These are phyloP conservation scores for Channa striata DNA, from an alignment of 2,797 vertebrate species.

Conservation along the genomic window DNA sequence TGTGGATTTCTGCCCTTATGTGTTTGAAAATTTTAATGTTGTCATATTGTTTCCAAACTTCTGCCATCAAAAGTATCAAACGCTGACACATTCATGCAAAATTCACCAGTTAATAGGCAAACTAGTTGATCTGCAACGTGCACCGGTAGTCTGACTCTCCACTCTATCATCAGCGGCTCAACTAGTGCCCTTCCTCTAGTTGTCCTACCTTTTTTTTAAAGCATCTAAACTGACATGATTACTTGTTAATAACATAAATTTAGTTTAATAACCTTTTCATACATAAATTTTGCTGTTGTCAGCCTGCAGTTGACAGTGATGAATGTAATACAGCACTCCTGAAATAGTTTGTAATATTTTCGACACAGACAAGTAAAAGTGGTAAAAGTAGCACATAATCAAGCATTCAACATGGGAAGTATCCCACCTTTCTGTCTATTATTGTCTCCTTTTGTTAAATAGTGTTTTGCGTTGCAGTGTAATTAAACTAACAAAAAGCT, in stretches of 20 bases:
- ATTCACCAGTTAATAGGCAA: constrained; percentile 26
- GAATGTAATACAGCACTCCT: constrained; percentile 34
- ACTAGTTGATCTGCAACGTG: constrained; percentile 44
- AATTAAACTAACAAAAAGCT: not conserved
- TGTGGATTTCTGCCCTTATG: no score
- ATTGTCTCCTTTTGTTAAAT: not conserved
- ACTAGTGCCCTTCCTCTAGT: not conserved
- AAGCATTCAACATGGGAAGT: not conserved
- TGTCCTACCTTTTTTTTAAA: no score
- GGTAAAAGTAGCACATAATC: not conserved
- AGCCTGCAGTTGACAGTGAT: constrained; percentile 43
- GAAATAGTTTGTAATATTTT: constrained; percentile 20
- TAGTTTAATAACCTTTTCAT: constrained; percentile 41
- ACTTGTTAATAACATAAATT: constrained; percentile 38
- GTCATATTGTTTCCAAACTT: constrained; percentile 28
- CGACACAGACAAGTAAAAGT: constrained; percentile 3
- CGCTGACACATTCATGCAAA: constrained; percentile 12
- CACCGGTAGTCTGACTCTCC: not conserved
- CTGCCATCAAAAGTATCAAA: constrained; percentile 19
- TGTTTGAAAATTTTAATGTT: constrained; percentile 11
- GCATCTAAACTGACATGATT: not conserved
- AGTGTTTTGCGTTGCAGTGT: not conserved
- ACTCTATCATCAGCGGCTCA: constrained; percentile 14
- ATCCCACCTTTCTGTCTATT: not conserved
- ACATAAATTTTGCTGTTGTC: constrained; percentile 34